Base-by-base conservation (phyloP, 2,113 vertebrate genomes). In the Onychorhynchus coronatus region DNA sequence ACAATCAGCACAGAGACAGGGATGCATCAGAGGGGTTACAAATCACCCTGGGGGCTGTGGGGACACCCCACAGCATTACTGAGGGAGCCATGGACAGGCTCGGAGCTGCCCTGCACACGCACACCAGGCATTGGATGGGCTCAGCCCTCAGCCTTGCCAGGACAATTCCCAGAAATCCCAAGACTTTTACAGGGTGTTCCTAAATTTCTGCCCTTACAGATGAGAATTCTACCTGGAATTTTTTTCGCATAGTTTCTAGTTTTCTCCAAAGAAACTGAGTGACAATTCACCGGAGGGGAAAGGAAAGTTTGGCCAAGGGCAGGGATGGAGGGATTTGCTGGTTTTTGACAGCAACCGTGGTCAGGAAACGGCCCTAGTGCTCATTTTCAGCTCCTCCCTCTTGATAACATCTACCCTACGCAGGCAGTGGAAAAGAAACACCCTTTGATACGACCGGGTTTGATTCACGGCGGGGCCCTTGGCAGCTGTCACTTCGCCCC, bases 381-480 rank as follows among this genome's bases (percentile, higher is more conserved):
- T 95, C 37, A 8, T 56, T 84, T 93, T 66, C 66, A 35, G 94
- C 96, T 95, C 94, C 97, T 93, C 93, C 95, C 96, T 90, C 87
- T 31, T 0, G 89, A 95, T 97, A 97, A 95, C 74, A 96, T 96
- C 96, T 90, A 55, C 92, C 65, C 7, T 37, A 74, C 21, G 0
- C 75, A 86, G 49, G 47, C 88, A 67, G 83, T 49, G 65, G 88
- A 92, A 72, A 93, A 95, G 88, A 84, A 94, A 37, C 83, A 73
- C 66, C 70, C 80, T 84, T 75, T 47, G 80, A 85, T 35, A 76
- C 8, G 2, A 62, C 75, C 33, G 31, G 14, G 85, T 87, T 61
- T 61, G 92, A 84, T 92, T 81, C 86, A 68, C 3, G 9, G 8
- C 2, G 3, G 73, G 63, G 75, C 79, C 16, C 20, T 6, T 7